Percentiles rank a stretch among this genome's conserved stretches.
Evolutionary conservation across 1,140 invertebrate species (phyloP).

Genomic region (Drosophila bocki): DNA sequence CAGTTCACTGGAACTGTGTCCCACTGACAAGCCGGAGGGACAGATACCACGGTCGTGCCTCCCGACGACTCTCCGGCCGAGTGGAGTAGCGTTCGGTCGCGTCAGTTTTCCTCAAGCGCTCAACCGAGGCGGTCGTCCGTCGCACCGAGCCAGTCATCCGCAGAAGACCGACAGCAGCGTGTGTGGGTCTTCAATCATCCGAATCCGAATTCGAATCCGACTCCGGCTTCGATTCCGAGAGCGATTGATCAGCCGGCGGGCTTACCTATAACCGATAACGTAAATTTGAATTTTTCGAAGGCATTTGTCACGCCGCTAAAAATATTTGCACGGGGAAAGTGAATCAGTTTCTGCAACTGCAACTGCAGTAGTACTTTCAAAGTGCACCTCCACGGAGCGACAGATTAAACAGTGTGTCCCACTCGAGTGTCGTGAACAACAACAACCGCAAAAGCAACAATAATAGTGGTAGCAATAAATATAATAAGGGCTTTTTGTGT

Average conservation of each 20-base stretch:
- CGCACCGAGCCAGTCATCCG: slow-evolving; percentile 10
- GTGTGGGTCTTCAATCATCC: slow-evolving; percentile 16
- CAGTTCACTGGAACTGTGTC: slow-evolving; percentile 32
- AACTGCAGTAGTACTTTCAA: neutral
- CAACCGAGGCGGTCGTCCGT: slow-evolving; percentile 43
- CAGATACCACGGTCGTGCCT: slow-evolving; percentile 25
- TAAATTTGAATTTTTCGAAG: slow-evolving; percentile 25
- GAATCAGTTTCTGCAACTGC: slow-evolving; percentile 3
- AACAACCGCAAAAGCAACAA: neutral
- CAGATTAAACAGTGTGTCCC: slow-evolving; percentile 7
- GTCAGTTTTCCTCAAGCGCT: slow-evolving; percentile 44
- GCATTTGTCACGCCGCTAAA: slow-evolving; percentile 18
- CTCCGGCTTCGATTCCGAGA: slow-evolving; percentile 1
- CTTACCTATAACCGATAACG: slow-evolving; percentile 35
- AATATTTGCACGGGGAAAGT: neutral
- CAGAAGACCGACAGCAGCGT: slow-evolving; percentile 9
- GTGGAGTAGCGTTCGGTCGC: slow-evolving; percentile 5
- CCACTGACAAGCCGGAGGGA: slow-evolving; percentile 23
- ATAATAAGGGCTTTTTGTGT: slow-evolving; percentile 43
- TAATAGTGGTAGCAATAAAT: slow-evolving; percentile 35
- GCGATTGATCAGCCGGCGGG: slow-evolving; percentile 49
- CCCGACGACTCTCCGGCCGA: slow-evolving; percentile 4
- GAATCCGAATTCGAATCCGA: slow-evolving; percentile 9
- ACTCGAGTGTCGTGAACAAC: slow-evolving; percentile 8
- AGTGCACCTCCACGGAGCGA: neutral